phyloP scores from a whole-genome alignment of 2,888 invertebrate species.

The Acanthopleura granulata region DNA sequence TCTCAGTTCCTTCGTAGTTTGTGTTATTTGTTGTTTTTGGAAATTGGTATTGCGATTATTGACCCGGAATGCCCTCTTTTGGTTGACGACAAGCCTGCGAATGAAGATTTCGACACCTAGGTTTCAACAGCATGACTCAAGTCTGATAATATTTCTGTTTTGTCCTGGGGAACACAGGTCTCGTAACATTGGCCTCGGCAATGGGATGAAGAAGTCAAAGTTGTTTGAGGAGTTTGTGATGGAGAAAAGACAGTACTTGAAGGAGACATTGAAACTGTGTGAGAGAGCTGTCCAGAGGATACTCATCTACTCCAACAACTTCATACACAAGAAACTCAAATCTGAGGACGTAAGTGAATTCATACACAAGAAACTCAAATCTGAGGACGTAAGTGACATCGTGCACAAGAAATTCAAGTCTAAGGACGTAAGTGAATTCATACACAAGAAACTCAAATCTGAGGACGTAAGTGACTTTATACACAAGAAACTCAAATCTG shows the following conservation, averaged over 20 bases:
- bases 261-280: constrained; percentile 57
- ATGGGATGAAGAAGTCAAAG: constrained; percentile 63
- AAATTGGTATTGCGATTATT: no score
- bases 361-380: no score
- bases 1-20: no score
- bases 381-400: constrained; percentile 57
- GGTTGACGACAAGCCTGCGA: no score
- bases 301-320: constrained; percentile 68
- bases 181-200: constrained; percentile 59
- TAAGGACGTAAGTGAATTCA: constrained; percentile 44
- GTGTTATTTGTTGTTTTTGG: no score
- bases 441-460: no score
- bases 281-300: constrained; percentile 64
- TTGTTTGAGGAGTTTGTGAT: constrained; percentile 63
- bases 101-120: no score
- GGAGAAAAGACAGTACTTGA: constrained; percentile 47
- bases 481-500: no score
- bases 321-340: constrained; percentile 65
- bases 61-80: no score
- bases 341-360: constrained; percentile 53
- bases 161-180: not conserved
- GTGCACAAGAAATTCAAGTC: constrained; percentile 66
- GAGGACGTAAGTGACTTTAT: no score
- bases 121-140: no score
- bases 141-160: no score